Percentiles rank a stretch among this genome's conserved stretches.
Evolutionary conservation across 2,888 invertebrate genomes (phyloP).

Genomic region (Dryobota labecula): DNA sequence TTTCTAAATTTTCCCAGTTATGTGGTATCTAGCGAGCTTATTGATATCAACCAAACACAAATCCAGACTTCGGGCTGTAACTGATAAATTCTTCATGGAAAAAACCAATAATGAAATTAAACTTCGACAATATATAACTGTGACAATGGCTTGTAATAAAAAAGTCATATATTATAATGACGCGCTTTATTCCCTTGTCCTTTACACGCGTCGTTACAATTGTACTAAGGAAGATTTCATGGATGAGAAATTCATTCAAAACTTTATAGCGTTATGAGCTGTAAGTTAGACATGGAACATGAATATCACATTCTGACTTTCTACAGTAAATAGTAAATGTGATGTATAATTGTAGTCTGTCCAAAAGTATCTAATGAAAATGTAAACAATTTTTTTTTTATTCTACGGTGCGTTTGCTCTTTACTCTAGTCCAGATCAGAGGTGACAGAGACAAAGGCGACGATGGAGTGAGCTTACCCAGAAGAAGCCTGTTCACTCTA

Average conservation of each 20-base stretch:
- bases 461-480: too few species aligned
- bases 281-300: constrained; percentile 1
- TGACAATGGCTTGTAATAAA: constrained; percentile 49
- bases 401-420: too few species aligned
- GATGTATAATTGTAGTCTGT: not conserved
- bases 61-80: not conserved
- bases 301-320: not conserved
- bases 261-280: constrained; percentile 4
- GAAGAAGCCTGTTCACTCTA: too few species aligned
- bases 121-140: constrained; percentile 35
- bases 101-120: constrained; percentile 33
- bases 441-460: too few species aligned
- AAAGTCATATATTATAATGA: constrained; percentile 37
- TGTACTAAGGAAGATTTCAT: constrained; percentile 28
- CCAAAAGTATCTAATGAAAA: not conserved
- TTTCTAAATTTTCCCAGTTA: too few species aligned
- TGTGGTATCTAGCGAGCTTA: too few species aligned
- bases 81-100: not conserved
- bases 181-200: constrained; percentile 14
- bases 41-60: too few species aligned
- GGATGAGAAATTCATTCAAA: constrained; percentile 17
- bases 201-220: constrained; percentile 19
- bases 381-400: too few species aligned
- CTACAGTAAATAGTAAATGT: not conserved
- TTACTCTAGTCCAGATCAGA: too few species aligned